Percentiles rank a stretch among this genome's conserved stretches.
These are phyloP conservation scores for Rotaria sp. DNA, from an alignment of 2,888 invertebrate species.

Conservation along the genomic window DNA sequence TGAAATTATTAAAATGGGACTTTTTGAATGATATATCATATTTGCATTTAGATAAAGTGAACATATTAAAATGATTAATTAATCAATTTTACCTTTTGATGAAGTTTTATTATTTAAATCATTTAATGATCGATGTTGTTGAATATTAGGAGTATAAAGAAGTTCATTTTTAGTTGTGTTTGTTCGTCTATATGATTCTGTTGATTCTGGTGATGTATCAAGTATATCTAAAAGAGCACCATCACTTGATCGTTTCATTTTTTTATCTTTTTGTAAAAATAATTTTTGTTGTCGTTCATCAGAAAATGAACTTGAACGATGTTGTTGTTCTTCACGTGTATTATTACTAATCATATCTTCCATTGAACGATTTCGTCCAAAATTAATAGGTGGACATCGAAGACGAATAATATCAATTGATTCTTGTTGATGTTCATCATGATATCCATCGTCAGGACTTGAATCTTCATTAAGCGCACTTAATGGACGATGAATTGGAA, in stretches of 20 bases:
- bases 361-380: not conserved
- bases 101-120: not conserved
- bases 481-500: not conserved
- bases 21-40: not conserved
- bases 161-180: not conserved
- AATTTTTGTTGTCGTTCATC: not conserved
- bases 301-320: constrained; percentile 2
- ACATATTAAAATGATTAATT: too few relatives aligned
- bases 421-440: not conserved
- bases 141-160: not conserved
- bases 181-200: not conserved
- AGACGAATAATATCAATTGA: not conserved
- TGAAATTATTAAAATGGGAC: not conserved
- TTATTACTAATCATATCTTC: not conserved
- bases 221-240: not conserved
- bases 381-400: not conserved
- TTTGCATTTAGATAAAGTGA: too few relatives aligned
- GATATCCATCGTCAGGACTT: not conserved
- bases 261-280: not conserved
- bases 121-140: constrained; percentile 4
- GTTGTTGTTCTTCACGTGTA: not conserved
- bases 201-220: not conserved
- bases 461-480: not conserved
- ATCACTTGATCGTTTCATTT: constrained; percentile 24
- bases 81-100: not conserved